phyloP scores from a whole-genome alignment of 2,797 vertebrate genomes.

The Aphelocoma californica region DNA sequence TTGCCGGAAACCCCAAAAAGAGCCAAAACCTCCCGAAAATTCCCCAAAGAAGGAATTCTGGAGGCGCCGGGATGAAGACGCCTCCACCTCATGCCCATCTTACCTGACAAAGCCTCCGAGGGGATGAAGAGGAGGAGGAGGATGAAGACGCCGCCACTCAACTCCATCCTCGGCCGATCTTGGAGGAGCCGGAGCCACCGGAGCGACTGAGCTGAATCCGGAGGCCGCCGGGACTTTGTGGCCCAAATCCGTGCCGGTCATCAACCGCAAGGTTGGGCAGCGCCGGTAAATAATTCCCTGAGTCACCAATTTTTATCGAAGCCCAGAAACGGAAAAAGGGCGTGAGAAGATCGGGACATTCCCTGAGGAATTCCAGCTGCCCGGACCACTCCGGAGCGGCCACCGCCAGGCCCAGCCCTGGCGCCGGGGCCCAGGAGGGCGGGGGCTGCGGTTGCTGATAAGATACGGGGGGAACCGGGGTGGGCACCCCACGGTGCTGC shows the following conservation, averaged over 20 bases:
- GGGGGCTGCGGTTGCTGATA: neutral
- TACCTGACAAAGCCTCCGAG: neutral
- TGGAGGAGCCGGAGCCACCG: accelerated
- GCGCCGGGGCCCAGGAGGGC: neutral
- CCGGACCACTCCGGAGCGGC: neutral
- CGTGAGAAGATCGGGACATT: neutral
- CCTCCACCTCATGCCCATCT: neutral
- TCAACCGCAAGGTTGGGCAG: neutral
- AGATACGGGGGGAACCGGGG: neutral
- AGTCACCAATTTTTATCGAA: neutral
- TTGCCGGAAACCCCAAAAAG: accelerated
- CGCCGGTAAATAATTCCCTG: neutral
- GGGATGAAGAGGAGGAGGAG: neutral
- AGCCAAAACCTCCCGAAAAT: neutral
- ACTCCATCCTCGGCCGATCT: neutral
- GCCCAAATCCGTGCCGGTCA: accelerated
- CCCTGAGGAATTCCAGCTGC: neutral
- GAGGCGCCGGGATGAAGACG: no score
- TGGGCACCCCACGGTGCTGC: neutral
- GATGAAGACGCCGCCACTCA: neutral
- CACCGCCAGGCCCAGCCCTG: neutral
- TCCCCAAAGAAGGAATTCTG: no score
- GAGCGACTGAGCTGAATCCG: neutral
- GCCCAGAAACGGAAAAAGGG: neutral
- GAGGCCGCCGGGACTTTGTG: accelerated